phyloP scores from a whole-genome alignment of 1,140 invertebrate species.

The Danaus melanippus region DNA sequence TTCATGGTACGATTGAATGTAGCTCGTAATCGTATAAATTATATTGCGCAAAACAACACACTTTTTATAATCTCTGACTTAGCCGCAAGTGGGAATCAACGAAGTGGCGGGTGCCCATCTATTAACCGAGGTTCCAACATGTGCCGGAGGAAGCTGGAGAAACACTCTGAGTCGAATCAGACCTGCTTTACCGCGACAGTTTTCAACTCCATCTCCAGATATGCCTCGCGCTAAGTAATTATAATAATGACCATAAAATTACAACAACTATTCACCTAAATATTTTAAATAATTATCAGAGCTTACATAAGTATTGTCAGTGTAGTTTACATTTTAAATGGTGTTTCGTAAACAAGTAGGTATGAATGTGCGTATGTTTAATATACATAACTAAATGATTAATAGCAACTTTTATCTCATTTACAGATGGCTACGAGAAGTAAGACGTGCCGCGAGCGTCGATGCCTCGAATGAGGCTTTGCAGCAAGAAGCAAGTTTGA shows the following conservation, averaged over 20 bases:
- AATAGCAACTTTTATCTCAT: constrained; percentile 2
- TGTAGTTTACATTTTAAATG: no score
- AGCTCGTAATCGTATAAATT: background rate
- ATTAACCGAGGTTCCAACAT: constrained; percentile 47
- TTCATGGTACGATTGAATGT: constrained; percentile 28
- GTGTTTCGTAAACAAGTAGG: no score
- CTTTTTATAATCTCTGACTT: constrained; percentile 4
- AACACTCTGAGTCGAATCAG: constrained; percentile 23
- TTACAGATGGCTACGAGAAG: constrained; percentile 43
- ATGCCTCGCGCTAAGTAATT: constrained; percentile 47
- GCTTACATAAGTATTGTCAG: no score
- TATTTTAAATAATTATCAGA: no score
- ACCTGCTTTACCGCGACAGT: constrained; percentile 35
- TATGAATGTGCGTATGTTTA: no score
- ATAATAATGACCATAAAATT: background rate
- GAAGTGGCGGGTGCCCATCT: constrained; percentile 54
- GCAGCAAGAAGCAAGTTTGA: constrained; percentile 33
- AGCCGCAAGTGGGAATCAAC: constrained; percentile 35
- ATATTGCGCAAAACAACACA: no score
- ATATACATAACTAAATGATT: no score
- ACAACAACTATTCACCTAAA: no score
- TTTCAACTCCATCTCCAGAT: constrained; percentile 67
- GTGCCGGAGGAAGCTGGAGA: constrained; percentile 50
- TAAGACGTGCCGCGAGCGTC: constrained; percentile 50
- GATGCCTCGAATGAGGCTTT: constrained; percentile 36